phyloP scores from a whole-genome alignment of 2,113 vertebrate genomes.

The Oncorhynchus masou region DNA sequence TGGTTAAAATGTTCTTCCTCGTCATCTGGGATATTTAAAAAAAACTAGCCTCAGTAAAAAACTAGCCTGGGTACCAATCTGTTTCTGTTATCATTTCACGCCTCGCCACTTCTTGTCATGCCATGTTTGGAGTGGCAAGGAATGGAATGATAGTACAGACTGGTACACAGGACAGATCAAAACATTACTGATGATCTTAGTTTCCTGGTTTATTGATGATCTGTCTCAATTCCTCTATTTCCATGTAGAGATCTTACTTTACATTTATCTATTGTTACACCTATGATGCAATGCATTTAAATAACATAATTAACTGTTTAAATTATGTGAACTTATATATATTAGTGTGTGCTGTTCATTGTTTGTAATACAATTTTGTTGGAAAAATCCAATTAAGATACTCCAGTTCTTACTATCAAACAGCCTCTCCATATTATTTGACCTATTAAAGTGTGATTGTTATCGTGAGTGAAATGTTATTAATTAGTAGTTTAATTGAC shows the following conservation, averaged over 20 bases:
- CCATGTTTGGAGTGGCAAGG: too few relatives aligned
- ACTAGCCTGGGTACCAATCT: too few relatives aligned
- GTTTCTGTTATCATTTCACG: neutral
- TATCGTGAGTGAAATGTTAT: neutral
- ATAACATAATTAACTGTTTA: slow-evolving; percentile 27
- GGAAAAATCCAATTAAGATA: too few relatives aligned
- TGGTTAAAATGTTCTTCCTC: slow-evolving; percentile 28
- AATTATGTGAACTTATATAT: slow-evolving; percentile 41
- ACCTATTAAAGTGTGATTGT: neutral
- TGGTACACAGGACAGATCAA: neutral
- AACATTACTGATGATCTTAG: slow-evolving; percentile 24
- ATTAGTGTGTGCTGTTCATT: slow-evolving; percentile 58
- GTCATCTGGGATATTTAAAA: too few relatives aligned
- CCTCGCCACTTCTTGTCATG: neutral
- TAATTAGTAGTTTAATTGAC: neutral
- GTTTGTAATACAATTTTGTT: slow-evolving; percentile 51
- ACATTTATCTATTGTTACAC: slow-evolving; percentile 30
- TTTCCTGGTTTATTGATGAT: slow-evolving; percentile 27
- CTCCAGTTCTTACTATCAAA: too few relatives aligned
- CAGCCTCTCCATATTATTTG: too few relatives aligned
- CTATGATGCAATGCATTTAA: slow-evolving; percentile 46
- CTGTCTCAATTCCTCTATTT: slow-evolving; percentile 19
- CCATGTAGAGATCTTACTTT: neutral
- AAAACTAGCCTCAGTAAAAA: too few relatives aligned
- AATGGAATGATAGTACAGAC: neutral